Base-by-base conservation (phyloP, 2,113 vertebrate genomes). In the Ia io region DNA sequence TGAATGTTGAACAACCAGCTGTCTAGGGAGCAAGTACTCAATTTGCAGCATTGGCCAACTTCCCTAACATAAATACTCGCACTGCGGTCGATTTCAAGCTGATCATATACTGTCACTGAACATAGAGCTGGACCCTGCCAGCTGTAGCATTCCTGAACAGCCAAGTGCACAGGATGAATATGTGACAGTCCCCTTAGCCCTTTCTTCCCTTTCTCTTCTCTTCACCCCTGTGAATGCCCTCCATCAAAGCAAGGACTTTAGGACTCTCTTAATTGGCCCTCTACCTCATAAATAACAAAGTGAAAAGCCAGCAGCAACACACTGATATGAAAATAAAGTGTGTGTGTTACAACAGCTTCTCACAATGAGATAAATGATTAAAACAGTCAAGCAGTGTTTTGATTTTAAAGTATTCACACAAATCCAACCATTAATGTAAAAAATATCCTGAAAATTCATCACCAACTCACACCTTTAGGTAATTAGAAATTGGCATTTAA, bases 241-340 rank as follows among this genome's bases (percentile, higher is more conserved):
- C 12, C 13, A 37, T 22, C 8, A 56, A 67, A 47, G 18, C 49
- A 32, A 53, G 37, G 69, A 20, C 16, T 9, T 28, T 74, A 16
- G 32, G 5, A 35, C 40, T 80, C 59, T 65, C 67, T 69, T 18
- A 73, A 49, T 5, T 35, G 49, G 61, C 9, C 0, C 6, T 40
- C 9, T 28, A n/a, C 61, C 42, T 96, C 80, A 53, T 90, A 61
- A 88, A 85, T 40, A 83, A 94, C 20, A 53, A 88, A 44, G 51
- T 67, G 6, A 16, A 79, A 80, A 88, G 35, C 9, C 82, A 91
- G 18, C 40, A 16, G n/a, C 30, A 16, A 65, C 74, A 32, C 5
- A 18, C 3, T 53, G 35, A 11, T 32, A 7, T 70, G 25, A 88
- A 22, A 74, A 56, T 76, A 42, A 96, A 87, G 11, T 25, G 71